phyloP scores from a whole-genome alignment of 2,113 vertebrate genomes.

The Urocolius indicus region DNA sequence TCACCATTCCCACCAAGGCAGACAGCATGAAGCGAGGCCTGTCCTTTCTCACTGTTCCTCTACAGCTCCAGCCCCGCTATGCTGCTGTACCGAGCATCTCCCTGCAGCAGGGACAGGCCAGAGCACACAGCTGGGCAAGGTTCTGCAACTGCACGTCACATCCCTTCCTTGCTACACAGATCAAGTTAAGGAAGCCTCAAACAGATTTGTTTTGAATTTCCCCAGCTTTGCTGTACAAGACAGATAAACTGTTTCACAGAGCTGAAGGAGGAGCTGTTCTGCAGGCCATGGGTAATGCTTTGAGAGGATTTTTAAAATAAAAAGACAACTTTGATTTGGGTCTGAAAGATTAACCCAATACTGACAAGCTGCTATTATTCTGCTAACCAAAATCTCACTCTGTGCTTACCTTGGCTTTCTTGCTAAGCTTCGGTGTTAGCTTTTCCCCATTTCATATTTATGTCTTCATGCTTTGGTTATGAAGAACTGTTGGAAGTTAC shows the following conservation, averaged over 20 bases:
- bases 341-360: neutral
- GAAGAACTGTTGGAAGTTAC: neutral
- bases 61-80: accelerated
- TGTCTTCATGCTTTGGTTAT: neutral
- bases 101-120: neutral
- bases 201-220: neutral
- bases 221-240: neutral
- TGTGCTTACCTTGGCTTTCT: neutral
- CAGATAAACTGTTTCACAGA: neutral
- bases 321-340: neutral
- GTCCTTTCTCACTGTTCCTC: neutral
- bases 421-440: neutral
- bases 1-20: neutral
- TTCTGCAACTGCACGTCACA: neutral
- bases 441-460: accelerated
- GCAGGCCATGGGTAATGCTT: neutral
- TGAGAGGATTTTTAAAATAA: neutral
- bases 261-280: neutral
- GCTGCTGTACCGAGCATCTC: neutral
- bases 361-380: neutral
- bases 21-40: neutral
- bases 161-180: neutral
- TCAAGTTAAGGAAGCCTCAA: neutral
- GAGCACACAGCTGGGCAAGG: accelerated
- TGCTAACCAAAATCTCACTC: neutral